Evolutionary conservation across 2,113 vertebrate genomes (phyloP), one percentile per base, ranked within the genome.

Genomic region (Sakesphorus luctuosus): DNA sequence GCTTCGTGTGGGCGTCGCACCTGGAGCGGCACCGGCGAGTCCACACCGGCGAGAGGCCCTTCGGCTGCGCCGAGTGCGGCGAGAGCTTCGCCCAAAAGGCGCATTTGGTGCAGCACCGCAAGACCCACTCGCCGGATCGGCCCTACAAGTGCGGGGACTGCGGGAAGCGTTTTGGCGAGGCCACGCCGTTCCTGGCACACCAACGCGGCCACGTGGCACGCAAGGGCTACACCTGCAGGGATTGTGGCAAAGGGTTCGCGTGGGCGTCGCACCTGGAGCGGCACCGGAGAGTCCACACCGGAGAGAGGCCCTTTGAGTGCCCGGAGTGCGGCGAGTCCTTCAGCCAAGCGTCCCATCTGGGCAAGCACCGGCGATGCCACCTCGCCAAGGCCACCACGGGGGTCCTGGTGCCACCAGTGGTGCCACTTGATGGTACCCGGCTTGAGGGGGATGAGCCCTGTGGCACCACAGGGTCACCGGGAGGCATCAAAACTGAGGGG

Each of bases 231-330:
- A 23, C 61, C 4, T 97, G 97, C 19, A 2, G 10, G 0, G 94
- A 96, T 15, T 97, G 97, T 1, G 97, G 97, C 13, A 97, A 98
- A 53, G 85, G 97, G 18, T 98, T 98, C 9, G 84, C 97, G 3
- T 98, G 98, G 95, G 97, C 97, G 0, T 97, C 98, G 18, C 98
- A 98, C 84, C 82, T 98, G 46, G 97, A 98, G 26, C 96, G 97
- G 11, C 94, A 95, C 17, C 85, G 46, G 8, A 84, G 94, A 0
- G 61, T 93, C 1, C 94, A 95, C 77, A 95, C 94, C 0, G 89
- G 92, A 0, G 92, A 95, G 86, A 92, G 62, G 13, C 94, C 94
- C 28, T 95, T 55, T 3, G 33, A 21, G 16, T 98, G 97, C 79
- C 93, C 97, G 0, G 97, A 97, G 25, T 97, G 96, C 1, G 93